A percentile compares a stretch with the other conserved stretches of the same genome.
phyloP scores from a whole-genome alignment of 2,113 vertebrate genomes.

The Camelus dromedarius region DNA sequence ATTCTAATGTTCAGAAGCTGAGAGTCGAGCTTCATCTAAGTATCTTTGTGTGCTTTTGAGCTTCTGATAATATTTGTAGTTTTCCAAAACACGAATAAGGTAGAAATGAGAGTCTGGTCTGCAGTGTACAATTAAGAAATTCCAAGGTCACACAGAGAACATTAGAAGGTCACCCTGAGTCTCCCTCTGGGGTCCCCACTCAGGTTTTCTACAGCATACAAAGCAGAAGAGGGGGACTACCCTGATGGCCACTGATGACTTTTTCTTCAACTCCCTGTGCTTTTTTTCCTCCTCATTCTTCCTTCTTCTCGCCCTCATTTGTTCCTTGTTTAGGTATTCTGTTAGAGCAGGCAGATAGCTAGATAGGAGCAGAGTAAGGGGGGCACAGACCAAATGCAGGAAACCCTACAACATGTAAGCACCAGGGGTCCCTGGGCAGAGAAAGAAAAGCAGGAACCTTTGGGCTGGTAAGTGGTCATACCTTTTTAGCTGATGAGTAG shows the following conservation, averaged over 20 bases:
- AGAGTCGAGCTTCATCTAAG: not conserved
- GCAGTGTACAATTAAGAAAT: not conserved
- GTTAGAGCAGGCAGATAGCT: too few species aligned
- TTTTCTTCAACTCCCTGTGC: not conserved
- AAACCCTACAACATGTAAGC: too few species aligned
- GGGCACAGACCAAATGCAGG: too few species aligned
- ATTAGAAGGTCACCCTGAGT: not conserved
- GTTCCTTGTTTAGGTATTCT: not conserved
- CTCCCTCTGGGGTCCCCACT: not conserved
- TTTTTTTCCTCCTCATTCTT: not conserved
- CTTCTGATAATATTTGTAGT: not conserved
- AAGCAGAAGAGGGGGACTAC: not conserved
- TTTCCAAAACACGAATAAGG: not conserved
- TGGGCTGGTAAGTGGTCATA: too few species aligned
- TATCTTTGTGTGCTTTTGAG: not conserved
- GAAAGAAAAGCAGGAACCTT: too few species aligned
- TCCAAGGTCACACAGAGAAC: not conserved
- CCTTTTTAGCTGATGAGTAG: too few species aligned
- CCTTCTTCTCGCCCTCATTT: not conserved
- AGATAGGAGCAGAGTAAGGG: too few species aligned
- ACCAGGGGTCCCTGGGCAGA: too few species aligned
- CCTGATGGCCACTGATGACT: not conserved
- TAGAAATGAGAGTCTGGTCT: not conserved
- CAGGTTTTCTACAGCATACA: not conserved
- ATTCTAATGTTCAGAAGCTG: not conserved